Percentiles rank a stretch among this genome's conserved stretches.
Evolutionary conservation across 2,888 invertebrate genomes (phyloP).

Genomic region (Drosophila siamana): DNA sequence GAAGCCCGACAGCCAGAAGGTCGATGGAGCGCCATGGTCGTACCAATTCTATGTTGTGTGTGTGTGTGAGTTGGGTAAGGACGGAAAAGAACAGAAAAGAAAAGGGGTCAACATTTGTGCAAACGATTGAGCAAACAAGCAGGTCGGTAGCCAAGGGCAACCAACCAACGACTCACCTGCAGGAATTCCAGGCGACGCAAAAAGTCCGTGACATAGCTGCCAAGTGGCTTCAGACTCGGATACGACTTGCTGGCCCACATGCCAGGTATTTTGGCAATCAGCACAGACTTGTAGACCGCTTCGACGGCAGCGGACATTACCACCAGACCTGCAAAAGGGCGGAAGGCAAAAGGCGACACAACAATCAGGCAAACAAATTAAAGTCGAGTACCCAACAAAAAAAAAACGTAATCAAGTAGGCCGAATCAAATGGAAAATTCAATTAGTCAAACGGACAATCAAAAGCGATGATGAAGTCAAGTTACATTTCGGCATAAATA

Average conservation of each 20-base stretch:
- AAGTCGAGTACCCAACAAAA: not conserved
- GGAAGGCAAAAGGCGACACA: not conserved
- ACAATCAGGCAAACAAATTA: not conserved
- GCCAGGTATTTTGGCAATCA: conserved; percentile 92
- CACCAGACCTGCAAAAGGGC: conserved; percentile 91
- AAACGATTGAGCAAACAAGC: conserved; percentile 34
- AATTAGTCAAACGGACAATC: conserved; percentile 30
- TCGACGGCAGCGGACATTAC: conserved; percentile 95
- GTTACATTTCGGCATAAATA: conserved; percentile 20
- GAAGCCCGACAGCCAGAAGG: conserved; percentile 97
- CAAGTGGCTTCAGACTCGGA: conserved; percentile 95
- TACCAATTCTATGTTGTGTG: conserved; percentile 91
- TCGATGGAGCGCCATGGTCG: conserved; percentile 91
- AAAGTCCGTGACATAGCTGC: conserved; percentile 94
- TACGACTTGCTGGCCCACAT: conserved; percentile 95
- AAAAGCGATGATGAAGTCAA: conserved; percentile 32
- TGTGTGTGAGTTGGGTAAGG: not conserved
- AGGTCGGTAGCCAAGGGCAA: conserved; percentile 24
- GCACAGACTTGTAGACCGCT: conserved; percentile 92
- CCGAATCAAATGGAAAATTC: conserved; percentile 30
- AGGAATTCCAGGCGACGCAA: conserved; percentile 93
- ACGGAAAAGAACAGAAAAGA: not conserved
- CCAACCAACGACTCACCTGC: conserved; percentile 87
- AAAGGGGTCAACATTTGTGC: conserved; percentile 30
- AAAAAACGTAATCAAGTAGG: conserved; percentile 31